Evolutionary conservation across 2,888 invertebrate species (phyloP).

Genomic region (Cataglyphis rosenhaueri): DNA sequence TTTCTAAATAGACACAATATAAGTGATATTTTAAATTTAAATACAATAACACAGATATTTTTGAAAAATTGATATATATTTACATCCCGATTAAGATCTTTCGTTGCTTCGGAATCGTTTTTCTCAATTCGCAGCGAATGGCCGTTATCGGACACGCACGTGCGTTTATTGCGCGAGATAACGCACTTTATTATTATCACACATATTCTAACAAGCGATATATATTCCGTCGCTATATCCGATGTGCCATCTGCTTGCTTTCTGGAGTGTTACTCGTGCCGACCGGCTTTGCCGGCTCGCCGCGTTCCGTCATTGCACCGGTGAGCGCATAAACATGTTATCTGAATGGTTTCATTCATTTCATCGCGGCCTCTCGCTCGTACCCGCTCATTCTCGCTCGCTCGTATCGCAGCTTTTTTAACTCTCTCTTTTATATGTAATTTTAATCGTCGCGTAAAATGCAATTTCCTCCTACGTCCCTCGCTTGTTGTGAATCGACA

Average conservation of each 20-base stretch:
- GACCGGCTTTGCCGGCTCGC: constrained; percentile 64
- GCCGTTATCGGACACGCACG: constrained; percentile 26
- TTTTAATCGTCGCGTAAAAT: constrained; percentile 55
- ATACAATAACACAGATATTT: background rate
- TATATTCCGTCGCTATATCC: constrained; percentile 61
- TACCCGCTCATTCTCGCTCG: constrained; percentile 28
- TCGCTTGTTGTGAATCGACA: constrained; percentile 2
- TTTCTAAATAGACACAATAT: background rate
- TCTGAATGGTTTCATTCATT: constrained; percentile 79
- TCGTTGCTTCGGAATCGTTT: constrained; percentile 9
- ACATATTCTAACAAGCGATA: constrained; percentile 59
- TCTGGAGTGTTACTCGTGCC: constrained; percentile 69
- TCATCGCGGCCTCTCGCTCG: constrained; percentile 43
- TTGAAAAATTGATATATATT: background rate
- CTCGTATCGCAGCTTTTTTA: background rate
- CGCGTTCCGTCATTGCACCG: constrained; percentile 42
- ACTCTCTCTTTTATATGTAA: constrained; percentile 38
- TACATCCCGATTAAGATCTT: background rate
- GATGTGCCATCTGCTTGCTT: constrained; percentile 69
- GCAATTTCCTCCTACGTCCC: constrained; percentile 17
- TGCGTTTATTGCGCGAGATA: constrained; percentile 68
- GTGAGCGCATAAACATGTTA: constrained; percentile 77
- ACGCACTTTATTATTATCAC: constrained; percentile 72
- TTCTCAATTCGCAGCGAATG: background rate
- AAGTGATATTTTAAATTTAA: background rate